phyloP scores from a whole-genome alignment of 2,888 invertebrate genomes.

The Andricus quercusramuli region DNA sequence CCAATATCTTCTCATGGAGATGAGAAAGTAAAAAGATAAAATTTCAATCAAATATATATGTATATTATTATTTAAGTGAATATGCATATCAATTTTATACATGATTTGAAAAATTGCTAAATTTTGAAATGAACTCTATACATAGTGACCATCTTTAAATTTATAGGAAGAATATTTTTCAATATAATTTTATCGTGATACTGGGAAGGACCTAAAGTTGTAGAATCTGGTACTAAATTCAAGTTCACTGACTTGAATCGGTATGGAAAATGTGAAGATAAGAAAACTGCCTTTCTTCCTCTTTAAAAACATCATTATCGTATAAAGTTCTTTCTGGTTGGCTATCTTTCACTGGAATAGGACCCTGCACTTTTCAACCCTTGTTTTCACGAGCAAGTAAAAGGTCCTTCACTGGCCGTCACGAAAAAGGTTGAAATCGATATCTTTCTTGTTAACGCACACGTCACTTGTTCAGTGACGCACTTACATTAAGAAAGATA shows the following conservation, averaged over 20 bases:
- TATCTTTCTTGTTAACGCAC: slow-evolving; percentile 26
- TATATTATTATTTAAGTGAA: no score
- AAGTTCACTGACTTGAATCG: not conserved
- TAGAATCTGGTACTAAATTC: not conserved
- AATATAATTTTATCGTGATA: not conserved
- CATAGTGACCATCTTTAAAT: no score
- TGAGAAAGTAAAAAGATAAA: no score
- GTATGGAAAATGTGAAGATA: not conserved
- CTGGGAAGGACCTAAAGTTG: not conserved
- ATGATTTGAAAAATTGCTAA: no score
- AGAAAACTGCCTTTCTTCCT: not conserved
- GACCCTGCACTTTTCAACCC: not conserved
- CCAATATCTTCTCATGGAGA: no score
- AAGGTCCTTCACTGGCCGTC: not conserved
- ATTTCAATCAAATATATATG: no score
- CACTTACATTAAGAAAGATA: slow-evolving; percentile 19
- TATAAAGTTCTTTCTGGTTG: not conserved
- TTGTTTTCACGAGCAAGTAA: not conserved
- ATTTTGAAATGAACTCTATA: no score
- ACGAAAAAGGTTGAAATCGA: slow-evolving; percentile 27
- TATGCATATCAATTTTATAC: no score
- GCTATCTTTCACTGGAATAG: not conserved
- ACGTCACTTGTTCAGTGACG: slow-evolving; percentile 13
- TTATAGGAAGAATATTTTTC: not conserved
- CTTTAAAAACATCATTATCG: not conserved